A percentile compares a stretch with the other conserved stretches of the same genome.
Conservation (phyloP, 1,140 invertebrate species). For the Planococcus citri region DNA sequence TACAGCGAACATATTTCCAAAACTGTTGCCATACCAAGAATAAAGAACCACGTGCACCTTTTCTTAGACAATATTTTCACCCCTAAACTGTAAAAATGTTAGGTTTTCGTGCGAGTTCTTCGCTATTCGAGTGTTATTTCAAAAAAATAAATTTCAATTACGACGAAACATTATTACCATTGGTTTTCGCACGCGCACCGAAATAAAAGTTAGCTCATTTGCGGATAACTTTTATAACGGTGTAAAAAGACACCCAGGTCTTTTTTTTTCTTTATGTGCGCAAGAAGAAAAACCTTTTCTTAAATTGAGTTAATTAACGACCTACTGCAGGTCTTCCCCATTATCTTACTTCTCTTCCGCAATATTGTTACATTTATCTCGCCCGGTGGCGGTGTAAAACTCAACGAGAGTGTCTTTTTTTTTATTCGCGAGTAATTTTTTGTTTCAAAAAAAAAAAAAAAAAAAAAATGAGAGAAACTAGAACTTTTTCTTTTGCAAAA, state of each 20-base stretch:
- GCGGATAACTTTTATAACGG: not conserved
- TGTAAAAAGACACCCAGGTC: not conserved
- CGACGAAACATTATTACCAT: not conserved
- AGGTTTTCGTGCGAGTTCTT: not conserved
- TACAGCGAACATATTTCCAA: too few relatives aligned
- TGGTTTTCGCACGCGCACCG: not conserved
- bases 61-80: too few relatives aligned
- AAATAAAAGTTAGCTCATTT: constrained; percentile 8
- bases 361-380: constrained; percentile 2
- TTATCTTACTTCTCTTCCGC: not conserved
- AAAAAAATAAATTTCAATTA: constrained; percentile 5
- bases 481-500: too few relatives aligned
- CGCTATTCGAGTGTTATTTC: not conserved
- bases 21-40: too few relatives aligned
- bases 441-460: too few relatives aligned
- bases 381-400: not conserved
- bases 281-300: not conserved
- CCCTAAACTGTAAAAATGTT: not conserved
- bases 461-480: too few relatives aligned
- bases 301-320: constrained; percentile 4
- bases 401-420: too few relatives aligned
- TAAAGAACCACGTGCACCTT: too few relatives aligned
- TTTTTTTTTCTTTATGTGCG: not conserved
- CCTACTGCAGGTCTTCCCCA: not conserved
- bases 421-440: too few relatives aligned